Evolutionary conservation across 2,113 vertebrate genomes (phyloP), one percentile per base, ranked within the genome.

Genomic region (Vimba vimba): DNA sequence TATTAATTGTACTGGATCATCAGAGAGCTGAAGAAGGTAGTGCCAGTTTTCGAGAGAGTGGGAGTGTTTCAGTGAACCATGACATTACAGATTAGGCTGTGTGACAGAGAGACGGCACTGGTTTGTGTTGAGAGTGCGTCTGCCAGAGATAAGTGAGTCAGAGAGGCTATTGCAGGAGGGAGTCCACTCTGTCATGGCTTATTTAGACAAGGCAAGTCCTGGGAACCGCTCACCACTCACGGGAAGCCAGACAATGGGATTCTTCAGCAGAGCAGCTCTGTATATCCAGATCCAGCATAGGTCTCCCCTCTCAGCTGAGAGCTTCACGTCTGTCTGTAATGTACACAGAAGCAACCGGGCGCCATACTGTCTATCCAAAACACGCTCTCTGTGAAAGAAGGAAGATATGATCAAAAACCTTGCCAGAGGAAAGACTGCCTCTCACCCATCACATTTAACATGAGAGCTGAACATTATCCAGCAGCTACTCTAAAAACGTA

Each of bases 181-280:
- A 90, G 88, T 86, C 79, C 87, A 91, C 82, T 91, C 83, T 88
- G 87, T 91, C 91, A 90, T 89, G 83, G 82, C 78, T 88, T 90
- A 90, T 91, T 91, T 91, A 90, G 84, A 91, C 91, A 91, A 89
- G 79, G 77, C 81, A 76, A 83, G 81, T 80, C 85, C 78, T 88
- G 87, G 82, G 88, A 91, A 85, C 62, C 82, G 74, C 87, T 90
- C 79, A 60, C 75, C 82, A 81, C 83, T 87, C 83, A 86, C 62
- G n/a, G 74, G 80, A 89, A 87, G 62, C 52, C 79, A 87, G 86
- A 89, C 82, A 86, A 86, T 79, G 69, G 78, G 85, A 86, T 88
- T 90, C 66, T 66, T 76, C 82, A 77, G 62, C 78, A 36, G 76
- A 74, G 74, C 66, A 78, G 25, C 60, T 21, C 27, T 57, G 60